These are phyloP conservation scores for Diarsia rubi DNA, from an alignment of 2,888 invertebrate species.

Conservation along the genomic window DNA sequence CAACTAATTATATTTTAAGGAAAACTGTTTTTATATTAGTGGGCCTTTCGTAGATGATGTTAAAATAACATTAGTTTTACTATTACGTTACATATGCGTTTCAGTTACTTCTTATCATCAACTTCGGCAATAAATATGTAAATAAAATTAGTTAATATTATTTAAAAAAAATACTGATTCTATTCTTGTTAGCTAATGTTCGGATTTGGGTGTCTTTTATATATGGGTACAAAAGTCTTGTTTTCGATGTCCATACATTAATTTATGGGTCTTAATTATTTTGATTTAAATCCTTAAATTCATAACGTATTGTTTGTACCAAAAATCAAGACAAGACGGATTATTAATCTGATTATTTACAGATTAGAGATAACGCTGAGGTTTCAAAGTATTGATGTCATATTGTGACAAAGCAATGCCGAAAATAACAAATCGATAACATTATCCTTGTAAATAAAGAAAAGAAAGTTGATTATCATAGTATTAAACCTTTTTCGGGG, in stretches of 20 bases:
- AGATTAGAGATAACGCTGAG: background rate
- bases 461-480: background rate
- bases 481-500: background rate
- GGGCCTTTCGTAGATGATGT: background rate
- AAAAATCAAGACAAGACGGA: background rate
- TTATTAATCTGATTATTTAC: background rate
- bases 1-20: too few relatives aligned
- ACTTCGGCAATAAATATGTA: too few relatives aligned
- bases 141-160: too few relatives aligned
- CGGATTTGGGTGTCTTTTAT: background rate
- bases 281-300: background rate
- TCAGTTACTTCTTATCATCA: too few relatives aligned
- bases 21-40: background rate
- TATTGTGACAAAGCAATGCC: background rate
- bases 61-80: background rate
- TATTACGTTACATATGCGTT: too few relatives aligned
- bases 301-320: background rate
- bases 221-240: background rate
- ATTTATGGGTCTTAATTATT: background rate
- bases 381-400: conserved; percentile 5
- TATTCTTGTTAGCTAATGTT: background rate
- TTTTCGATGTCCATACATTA: background rate
- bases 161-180: background rate
- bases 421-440: background rate
- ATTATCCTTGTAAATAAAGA: background rate